Percentiles rank a stretch among this genome's conserved stretches.
Evolutionary conservation across 2,113 vertebrate species (phyloP).

Genomic region (Corythaeola cristata): DNA sequence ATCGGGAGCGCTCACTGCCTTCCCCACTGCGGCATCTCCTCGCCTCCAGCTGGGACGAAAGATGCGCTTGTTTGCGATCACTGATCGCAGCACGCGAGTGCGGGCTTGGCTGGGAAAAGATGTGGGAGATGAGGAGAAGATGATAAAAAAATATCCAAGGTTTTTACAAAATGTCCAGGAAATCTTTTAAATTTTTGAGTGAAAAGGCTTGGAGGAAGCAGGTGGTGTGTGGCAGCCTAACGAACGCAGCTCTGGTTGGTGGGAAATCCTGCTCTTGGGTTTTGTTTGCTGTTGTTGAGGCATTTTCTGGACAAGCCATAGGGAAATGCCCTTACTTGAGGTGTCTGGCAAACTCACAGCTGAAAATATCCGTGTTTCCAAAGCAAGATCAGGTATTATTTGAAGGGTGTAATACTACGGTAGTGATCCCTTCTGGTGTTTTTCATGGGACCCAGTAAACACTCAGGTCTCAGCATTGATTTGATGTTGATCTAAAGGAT

Average conservation of each 20-base stretch:
- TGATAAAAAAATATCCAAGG: neutral
- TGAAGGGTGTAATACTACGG: no score
- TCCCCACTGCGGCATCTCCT: neutral
- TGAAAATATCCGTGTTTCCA: neutral
- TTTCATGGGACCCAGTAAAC: accelerated
- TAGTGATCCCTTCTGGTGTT: neutral
- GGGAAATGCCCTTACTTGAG: neutral
- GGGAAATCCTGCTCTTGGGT: neutral
- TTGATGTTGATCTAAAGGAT: neutral
- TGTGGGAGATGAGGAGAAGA: neutral
- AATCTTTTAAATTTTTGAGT: neutral
- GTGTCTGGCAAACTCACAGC: neutral
- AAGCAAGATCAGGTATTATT: neutral
- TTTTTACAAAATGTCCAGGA: neutral
- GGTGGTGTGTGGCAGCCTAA: neutral
- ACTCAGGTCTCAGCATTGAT: neutral
- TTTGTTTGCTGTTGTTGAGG: neutral
- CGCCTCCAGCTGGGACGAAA: neutral
- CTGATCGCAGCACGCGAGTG: neutral
- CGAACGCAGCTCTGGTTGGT: accelerated
- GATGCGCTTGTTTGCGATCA: neutral
- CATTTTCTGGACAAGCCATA: neutral
- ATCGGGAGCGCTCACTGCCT: accelerated
- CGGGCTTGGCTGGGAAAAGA: neutral
- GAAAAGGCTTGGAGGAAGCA: neutral